Conservation (phyloP, 2,888 invertebrate species). For the Drosophila meridionalis region DNA sequence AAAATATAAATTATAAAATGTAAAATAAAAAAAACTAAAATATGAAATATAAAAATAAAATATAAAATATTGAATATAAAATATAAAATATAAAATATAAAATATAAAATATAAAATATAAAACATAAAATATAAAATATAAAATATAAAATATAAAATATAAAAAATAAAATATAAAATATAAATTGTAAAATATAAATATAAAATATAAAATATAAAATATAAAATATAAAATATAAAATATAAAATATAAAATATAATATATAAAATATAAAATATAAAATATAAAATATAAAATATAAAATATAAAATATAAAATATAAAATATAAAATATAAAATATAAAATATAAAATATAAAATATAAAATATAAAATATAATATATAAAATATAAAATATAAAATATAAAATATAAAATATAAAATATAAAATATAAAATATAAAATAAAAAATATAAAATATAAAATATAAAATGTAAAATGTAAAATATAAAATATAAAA, state of each 20-base stretch:
- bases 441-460: background rate
- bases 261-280: too few relatives aligned
- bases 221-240: background rate
- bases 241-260: background rate
- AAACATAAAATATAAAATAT: background rate
- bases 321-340: too few relatives aligned
- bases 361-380: background rate
- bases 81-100: too few relatives aligned
- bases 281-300: too few relatives aligned
- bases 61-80: too few relatives aligned
- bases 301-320: too few relatives aligned
- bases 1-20: background rate
- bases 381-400: background rate
- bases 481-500: too few relatives aligned
- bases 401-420: too few relatives aligned
- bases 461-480: background rate
- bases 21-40: too few relatives aligned
- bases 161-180: background rate
- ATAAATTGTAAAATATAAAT: background rate
- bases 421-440: background rate
- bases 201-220: background rate
- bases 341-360: too few relatives aligned
- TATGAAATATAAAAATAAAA: too few relatives aligned
- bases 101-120: background rate
- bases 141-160: background rate